phyloP scores from a whole-genome alignment of 2,888 invertebrate genomes.

The Chymomyza amoena region DNA sequence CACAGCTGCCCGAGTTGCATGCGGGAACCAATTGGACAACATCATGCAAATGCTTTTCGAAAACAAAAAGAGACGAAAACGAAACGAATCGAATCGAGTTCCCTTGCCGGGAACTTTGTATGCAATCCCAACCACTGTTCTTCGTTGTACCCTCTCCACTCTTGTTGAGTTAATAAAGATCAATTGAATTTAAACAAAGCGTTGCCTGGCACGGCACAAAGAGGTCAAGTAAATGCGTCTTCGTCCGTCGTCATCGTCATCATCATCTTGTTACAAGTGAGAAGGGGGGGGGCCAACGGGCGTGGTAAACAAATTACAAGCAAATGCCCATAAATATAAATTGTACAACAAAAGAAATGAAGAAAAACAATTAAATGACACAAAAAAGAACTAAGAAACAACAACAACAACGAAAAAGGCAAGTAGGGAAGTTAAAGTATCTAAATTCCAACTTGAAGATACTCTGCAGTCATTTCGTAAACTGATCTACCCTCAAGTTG shows the following conservation, averaged over 20 bases:
- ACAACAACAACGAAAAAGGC: background rate
- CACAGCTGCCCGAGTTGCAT: conserved; percentile 23
- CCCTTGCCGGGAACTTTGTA: conserved; percentile 34
- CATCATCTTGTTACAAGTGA: conserved; percentile 23
- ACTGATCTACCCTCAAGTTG: background rate
- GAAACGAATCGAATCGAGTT: background rate
- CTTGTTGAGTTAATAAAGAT: conserved; percentile 62
- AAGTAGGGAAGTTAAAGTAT: conserved; percentile 22
- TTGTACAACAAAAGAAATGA: conserved; percentile 35
- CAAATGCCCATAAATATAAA: conserved; percentile 62
- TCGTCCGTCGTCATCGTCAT: conserved; percentile 1
- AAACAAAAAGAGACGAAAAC: conserved; percentile 25
- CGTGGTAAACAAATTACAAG: conserved; percentile 55
- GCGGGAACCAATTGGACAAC: conserved; percentile 29
- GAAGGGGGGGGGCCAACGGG: conserved; percentile 30
- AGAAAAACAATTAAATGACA: conserved; percentile 50
- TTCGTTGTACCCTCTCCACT: conserved; percentile 4
- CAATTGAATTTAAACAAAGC: conserved; percentile 72
- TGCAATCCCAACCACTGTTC: conserved; percentile 35
- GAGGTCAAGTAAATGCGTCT: conserved; percentile 49
- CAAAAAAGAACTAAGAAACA: conserved; percentile 40
- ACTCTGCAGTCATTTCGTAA: background rate
- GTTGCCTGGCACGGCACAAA: conserved; percentile 14
- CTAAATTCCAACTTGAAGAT: background rate
- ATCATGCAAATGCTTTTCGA: conserved; percentile 58